These are phyloP conservation scores for Deroplatys truncata DNA, from an alignment of 2,888 invertebrate species.

Conservation along the genomic window DNA sequence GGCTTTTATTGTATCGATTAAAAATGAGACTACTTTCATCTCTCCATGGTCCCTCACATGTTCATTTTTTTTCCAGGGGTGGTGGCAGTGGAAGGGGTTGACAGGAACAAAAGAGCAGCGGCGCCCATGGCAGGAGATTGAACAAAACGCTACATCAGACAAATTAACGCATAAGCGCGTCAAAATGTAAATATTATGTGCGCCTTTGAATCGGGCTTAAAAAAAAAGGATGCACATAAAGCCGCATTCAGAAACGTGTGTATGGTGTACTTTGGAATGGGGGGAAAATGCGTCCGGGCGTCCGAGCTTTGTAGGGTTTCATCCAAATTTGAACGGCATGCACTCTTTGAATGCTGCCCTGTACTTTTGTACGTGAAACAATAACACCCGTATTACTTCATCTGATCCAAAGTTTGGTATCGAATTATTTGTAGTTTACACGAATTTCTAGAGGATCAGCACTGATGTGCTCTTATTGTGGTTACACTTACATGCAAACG, in stretches of 20 bases:
- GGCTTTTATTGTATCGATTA: neutral
- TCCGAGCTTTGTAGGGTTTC: neutral
- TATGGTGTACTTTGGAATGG: neutral
- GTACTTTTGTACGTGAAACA: too few species aligned
- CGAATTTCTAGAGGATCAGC: too few species aligned
- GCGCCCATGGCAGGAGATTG: neutral
- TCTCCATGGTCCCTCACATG: neutral
- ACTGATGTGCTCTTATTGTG: too few species aligned
- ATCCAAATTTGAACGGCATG: neutral
- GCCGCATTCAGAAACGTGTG: neutral
- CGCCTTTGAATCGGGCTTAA: neutral
- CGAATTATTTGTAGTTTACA: too few species aligned
- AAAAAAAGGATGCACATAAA: neutral
- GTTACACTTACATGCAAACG: too few species aligned
- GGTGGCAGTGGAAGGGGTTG: neutral
- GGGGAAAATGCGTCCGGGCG: too few species aligned
- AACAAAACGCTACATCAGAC: neutral
- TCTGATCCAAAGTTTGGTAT: neutral
- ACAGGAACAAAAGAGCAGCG: neutral
- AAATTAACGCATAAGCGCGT: neutral
- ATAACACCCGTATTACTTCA: neutral
- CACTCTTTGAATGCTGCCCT: neutral
- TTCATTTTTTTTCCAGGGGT: neutral
- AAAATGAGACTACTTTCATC: neutral
- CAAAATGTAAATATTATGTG: neutral